A percentile compares a stretch with the other conserved stretches of the same genome.
These are phyloP conservation scores for Origma solitaria DNA, from an alignment of 2,113 vertebrate species.

Conservation along the genomic window DNA sequence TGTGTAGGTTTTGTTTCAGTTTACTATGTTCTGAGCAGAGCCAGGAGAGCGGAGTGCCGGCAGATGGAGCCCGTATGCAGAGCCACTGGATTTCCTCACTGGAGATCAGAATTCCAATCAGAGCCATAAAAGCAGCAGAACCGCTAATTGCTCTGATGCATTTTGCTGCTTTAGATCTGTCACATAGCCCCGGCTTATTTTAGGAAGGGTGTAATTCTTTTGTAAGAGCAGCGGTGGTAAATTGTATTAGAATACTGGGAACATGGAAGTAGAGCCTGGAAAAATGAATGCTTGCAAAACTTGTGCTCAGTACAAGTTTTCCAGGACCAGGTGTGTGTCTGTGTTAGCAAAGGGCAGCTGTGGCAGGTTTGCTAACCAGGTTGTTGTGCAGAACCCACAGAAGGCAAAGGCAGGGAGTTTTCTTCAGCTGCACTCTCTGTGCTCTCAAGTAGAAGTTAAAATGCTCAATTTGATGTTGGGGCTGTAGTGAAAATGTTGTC, in stretches of 20 bases:
- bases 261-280: background rate
- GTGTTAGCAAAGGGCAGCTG: background rate
- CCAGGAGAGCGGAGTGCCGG: background rate
- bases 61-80: constrained; percentile 66
- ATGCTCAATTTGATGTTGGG: background rate
- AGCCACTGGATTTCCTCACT: background rate
- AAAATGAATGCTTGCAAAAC: background rate
- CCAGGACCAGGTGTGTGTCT: background rate
- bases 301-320: background rate
- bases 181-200: background rate
- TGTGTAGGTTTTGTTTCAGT: constrained; percentile 54
- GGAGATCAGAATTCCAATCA: background rate
- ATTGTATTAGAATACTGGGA: background rate
- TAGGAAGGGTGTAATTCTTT: background rate
- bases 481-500: background rate
- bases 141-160: constrained; percentile 26
- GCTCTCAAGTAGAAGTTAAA: background rate
- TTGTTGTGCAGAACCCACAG: background rate
- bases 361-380: background rate
- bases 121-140: constrained; percentile 10
- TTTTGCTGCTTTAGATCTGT: background rate
- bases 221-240: background rate
- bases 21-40: constrained; percentile 20
- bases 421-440: background rate
- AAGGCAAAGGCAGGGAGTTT: background rate